Evolutionary conservation across 1,140 invertebrate genomes (phyloP).

Genomic region (Chlorops oryzae): DNA sequence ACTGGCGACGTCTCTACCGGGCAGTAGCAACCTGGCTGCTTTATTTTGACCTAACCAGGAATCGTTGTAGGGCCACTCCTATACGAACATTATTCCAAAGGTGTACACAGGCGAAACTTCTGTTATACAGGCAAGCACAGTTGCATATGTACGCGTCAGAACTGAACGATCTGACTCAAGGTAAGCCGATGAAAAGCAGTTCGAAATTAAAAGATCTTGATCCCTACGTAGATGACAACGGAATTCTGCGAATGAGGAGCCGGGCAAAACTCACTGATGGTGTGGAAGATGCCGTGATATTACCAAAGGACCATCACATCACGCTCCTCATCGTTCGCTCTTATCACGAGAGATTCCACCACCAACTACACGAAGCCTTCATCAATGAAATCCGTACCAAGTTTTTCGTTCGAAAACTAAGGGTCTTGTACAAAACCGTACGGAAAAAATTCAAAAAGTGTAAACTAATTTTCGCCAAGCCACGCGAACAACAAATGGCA

Average conservation of each 20-base stretch:
- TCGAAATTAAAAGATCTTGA: background rate
- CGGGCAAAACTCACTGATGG: background rate
- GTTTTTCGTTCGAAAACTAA: conserved; percentile 1
- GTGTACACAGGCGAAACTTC: background rate
- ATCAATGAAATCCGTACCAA: conserved; percentile 4
- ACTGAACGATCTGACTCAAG: too few relatives aligned
- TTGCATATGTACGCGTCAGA: too few relatives aligned
- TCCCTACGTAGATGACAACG: conserved; percentile 2
- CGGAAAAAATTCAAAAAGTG: background rate
- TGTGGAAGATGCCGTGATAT: background rate
- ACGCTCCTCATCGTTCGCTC: too few relatives aligned
- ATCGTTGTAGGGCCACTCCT: background rate
- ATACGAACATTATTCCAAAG: background rate
- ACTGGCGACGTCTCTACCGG: background rate
- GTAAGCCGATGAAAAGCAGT: background rate
- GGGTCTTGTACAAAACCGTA: background rate
- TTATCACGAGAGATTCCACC: too few relatives aligned
- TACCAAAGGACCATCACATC: conserved; percentile 24
- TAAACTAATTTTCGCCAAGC: conserved; percentile 5
- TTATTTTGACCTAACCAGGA: background rate
- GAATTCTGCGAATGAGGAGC: background rate
- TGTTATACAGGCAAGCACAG: background rate
- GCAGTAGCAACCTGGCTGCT: background rate
- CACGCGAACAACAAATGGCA: conserved; percentile 1
- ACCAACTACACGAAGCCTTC: too few relatives aligned